phyloP scores from a whole-genome alignment of 2,113 vertebrate genomes.

The Tragelaphus imberbis region DNA sequence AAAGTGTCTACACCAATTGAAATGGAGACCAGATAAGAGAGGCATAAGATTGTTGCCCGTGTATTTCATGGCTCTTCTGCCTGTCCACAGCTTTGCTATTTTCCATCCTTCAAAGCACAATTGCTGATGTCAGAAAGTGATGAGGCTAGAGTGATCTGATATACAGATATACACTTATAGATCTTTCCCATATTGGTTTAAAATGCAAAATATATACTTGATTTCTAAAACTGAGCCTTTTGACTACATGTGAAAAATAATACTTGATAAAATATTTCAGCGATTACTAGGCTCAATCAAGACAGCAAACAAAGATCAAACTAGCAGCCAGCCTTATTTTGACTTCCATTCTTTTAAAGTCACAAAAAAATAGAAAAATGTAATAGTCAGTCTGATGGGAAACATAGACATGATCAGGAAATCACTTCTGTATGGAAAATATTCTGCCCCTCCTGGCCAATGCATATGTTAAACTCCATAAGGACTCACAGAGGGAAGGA shows the following conservation, averaged over 20 bases:
- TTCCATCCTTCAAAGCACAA: not conserved
- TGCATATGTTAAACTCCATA: not conserved
- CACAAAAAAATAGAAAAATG: not conserved
- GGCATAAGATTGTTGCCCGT: not conserved
- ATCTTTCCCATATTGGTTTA: not conserved
- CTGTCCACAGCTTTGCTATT: not conserved
- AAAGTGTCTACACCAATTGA: not conserved
- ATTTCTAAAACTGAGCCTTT: not conserved
- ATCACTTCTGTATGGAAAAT: not conserved
- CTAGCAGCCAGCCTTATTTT: not conserved
- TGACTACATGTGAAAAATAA: not conserved
- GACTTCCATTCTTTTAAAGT: not conserved
- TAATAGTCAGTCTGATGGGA: not conserved
- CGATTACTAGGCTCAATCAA: not conserved
- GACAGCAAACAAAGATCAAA: constrained; percentile 2
- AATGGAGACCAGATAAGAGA: not conserved
- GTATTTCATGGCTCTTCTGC: not conserved
- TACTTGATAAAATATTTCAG: not conserved
- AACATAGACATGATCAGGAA: not conserved
- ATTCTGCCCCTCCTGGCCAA: not conserved
- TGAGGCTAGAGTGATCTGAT: not conserved
- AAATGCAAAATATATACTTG: not conserved
- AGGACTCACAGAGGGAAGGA: not conserved
- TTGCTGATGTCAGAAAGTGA: not conserved
- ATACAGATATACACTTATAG: not conserved